Base-by-base conservation (phyloP, 2,888 invertebrate genomes). In the Resseliella maxima region DNA sequence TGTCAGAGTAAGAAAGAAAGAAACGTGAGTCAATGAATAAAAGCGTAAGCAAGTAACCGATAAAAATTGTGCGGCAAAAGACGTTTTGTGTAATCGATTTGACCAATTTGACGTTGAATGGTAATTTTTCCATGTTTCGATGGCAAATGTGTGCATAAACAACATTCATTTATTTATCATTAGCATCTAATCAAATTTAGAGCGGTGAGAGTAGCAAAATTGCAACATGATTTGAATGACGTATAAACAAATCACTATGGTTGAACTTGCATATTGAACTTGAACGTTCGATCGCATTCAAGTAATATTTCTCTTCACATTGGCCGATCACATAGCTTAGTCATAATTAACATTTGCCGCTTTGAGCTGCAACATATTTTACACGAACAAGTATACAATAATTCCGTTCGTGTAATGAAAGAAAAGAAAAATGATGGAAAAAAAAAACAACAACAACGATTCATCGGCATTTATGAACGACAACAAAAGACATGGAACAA, bases 231-330 rank as follows among this genome's bases (percentile, higher is more conserved):
- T 72, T 72, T 18, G 31, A 3, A 31, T 72, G 72, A 72, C 72
- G 72, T 72, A 31, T 15, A 35, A 8, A 72, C 72, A 50, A 50
- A 15, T 59, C 50, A 50, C 10, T 18, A 18, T 59, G 5, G 5
- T 31, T 72, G 72, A 72, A 72, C 72, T 72, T 72, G 72, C 31
- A 72, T 72, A 31, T 72, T 72, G 72, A 72, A 72, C 72, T 72
- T 72, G 72, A 72, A 72, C 35, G 72, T 31, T 18, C 18, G 12
- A 2, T 72, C 72, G 72, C 72, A 31, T 0, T 35, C 10, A 18
- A 8, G 50, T 21, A 18, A 8, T 72, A 31, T 72, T 31, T 72
- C 6, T 72, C 2, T 50, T 15, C 46, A 31, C 5, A 72, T 72
- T n/a, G 31, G 31, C 8, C 72, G 15, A 72, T 72, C n/a, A 3